Base-by-base conservation (phyloP, 2,797 vertebrate species). In the Ciconia nigra region DNA sequence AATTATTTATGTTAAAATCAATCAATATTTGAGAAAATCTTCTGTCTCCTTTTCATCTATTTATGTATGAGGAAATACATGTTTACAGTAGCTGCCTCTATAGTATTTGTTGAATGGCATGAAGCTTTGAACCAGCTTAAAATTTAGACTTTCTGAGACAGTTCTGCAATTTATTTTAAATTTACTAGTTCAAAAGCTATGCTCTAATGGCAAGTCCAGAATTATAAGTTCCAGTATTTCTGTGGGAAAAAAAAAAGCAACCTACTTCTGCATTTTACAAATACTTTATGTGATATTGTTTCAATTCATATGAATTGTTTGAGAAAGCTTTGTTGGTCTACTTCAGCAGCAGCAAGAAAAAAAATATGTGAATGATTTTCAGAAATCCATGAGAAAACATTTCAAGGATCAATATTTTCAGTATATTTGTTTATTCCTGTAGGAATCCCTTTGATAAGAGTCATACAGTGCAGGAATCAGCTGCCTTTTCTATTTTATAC, bases 11-110 rank as follows among this genome's bases (percentile, higher is more conserved):
- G 93, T 89, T 81, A 72, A 97, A 95, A 96, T 94, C 94, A 93
- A 87, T 94, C 92, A 92, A 69, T 96, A 96, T 72, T 88, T 93
- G 79, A 91, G 74, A 81, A 95, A 93, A 95, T 57, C 26, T 29
- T 77, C 65, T 55, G 66, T 86, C 39, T 90, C 37, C 89, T 97
- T 97, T 97, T 97, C 92, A 97, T 97, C 90, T 96, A 97, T 97
- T 96, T 97, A 97, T 97, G 90, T 91, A 96, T 97, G 97, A 97
- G 72, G 79, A 92, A 96, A 95, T 91, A 91, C 89, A 93, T 96
- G 93, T 96, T 96, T 96, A 94, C 92, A 88, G 82, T 94, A 59
- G 69, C 69, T 96, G 90, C 93, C 62, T 95, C 92, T 72, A 58
- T 41, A 87, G 79, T 81, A 83, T 89, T 96, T 93, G 47, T 83